Base-by-base conservation (phyloP, 1,140 invertebrate genomes). In the Pogonomyrmex barbatus region DNA sequence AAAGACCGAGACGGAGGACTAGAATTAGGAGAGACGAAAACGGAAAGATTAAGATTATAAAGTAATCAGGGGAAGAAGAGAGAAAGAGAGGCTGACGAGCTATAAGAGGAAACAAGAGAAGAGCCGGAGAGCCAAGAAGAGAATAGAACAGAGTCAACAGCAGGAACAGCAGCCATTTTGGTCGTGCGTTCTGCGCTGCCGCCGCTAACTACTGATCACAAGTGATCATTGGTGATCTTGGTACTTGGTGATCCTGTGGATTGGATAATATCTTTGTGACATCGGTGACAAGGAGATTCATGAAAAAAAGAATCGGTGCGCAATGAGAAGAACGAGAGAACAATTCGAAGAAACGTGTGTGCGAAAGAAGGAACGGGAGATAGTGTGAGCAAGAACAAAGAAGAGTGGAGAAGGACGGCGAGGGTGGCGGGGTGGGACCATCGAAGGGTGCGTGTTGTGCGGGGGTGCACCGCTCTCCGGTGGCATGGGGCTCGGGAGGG, bases 401-500 rank as follows among this genome's bases (percentile, higher is more conserved):
- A 86, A 87, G 86, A 67, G 88, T 87, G 67, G 87, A 86, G 88
- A 62, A 62, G 83, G 63, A 33, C 17, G 62, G 36, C 50, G 83
- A 82, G 90, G 91, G 91, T 75, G 92, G 91, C 84, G 90, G 88
- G 88, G 91, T 84, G 88, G 92, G 90, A 92, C 90, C 92, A 90
- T 88, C 84, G 86, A 88, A 86, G 88, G 86, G 91, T 91, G 92
- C 92, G 92, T 89, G 91, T 91, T 93, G 87, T 93, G 81, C 88
- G 94, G 92, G 93, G 91, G 92, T 92, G 91, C 91, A 93, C 88
- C 87, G 91, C 91, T 91, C 91, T 93, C 89, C 91, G 89, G 92
- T 91, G 92, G 92, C 93, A 95, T 95, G 94, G 92, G 93, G 93
- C 92, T 94, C 94, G 94, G 92, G 95, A 95, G 94, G 94, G 95